Base-by-base conservation (phyloP, 2,113 vertebrate genomes). In the Narcine bancroftii region DNA sequence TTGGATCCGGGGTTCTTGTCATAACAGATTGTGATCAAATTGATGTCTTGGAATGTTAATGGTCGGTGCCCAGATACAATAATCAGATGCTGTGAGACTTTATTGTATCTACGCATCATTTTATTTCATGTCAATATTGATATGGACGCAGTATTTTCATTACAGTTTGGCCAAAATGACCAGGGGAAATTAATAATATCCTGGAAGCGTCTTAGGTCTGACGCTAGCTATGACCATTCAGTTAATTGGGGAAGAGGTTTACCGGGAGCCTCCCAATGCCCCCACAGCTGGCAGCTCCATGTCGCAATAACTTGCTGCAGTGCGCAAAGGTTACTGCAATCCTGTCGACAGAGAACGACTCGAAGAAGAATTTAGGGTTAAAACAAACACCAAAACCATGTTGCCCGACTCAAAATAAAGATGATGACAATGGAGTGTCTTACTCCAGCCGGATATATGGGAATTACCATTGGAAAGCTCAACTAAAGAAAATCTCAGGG, bases 121-220 rank as follows among this genome's bases (percentile, higher is more conserved):
- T 87, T 36, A 63, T 87, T 29, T n/a, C 39, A 36, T 87, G 21
- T 60, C 81, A 60, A 36, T 87, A 87, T 87, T 63, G 21, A 36
- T 87, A 63, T 36, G 21, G 81, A 24, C 15, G 17, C 79, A 87
- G 36, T 87, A 36, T n/a, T 60, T 50, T 60, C 81, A 85, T 85
- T 85, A 36, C 11, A 29, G 3, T 85, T 85, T 60, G 33, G 33
- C 6, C 50, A 60, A 85, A n/a, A 60, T 85, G 81, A 36, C 53
- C 33, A 63, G 81, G 17, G 53, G 33, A 87, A 87, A 87, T 87
- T 87, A 87, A 87, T n/a, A 53, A 60, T n/a, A 87, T n/a, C 2
- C 53, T 60, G 15, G 81, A 63, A 87, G 81, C 33, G 53, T 63
- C 53, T 87, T n/a, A n/a, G 81, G 15, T 60, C 53, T 56, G 33